Evolutionary conservation across 2,888 invertebrate species (phyloP).

Genomic region (Carabus problematicus): DNA sequence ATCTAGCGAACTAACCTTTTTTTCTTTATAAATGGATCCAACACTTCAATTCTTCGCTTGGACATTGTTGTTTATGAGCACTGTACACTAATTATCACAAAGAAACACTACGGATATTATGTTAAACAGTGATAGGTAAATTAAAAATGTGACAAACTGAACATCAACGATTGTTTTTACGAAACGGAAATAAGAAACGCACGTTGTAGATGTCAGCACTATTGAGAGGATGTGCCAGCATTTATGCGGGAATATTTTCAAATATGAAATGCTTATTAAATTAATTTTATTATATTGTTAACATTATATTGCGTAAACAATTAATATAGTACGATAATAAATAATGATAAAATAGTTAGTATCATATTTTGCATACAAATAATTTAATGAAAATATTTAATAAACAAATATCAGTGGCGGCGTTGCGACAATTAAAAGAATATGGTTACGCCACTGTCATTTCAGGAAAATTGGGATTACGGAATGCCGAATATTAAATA

Average conservation of each 20-base stretch:
- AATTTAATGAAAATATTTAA: too few relatives aligned
- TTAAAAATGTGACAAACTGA: slow-evolving; percentile 41
- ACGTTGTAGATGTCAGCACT: slow-evolving; percentile 3
- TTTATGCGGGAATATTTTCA: too few relatives aligned
- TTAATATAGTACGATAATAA: too few relatives aligned
- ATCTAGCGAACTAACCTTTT: slow-evolving; percentile 67
- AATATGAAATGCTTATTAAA: too few relatives aligned
- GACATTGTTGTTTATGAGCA: slow-evolving; percentile 65
- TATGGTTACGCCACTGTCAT: too few relatives aligned
- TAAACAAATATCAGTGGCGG: too few relatives aligned
- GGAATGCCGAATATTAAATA: neutral
- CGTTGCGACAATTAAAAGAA: too few relatives aligned
- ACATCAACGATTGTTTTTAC: slow-evolving; percentile 28
- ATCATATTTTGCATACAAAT: too few relatives aligned
- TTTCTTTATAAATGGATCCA: slow-evolving; percentile 82
- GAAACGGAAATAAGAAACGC: slow-evolving; percentile 37
- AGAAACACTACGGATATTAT: slow-evolving; percentile 24
- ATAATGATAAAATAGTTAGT: too few relatives aligned
- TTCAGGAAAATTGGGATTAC: too few relatives aligned
- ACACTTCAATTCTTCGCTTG: slow-evolving; percentile 85
- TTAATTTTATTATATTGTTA: too few relatives aligned
- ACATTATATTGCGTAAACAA: too few relatives aligned
- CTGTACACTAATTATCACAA: slow-evolving; percentile 21
- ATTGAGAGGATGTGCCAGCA: neutral
- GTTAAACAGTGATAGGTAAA: slow-evolving; percentile 19